These are phyloP conservation scores for Machimus rusticus DNA, from an alignment of 2,888 invertebrate genomes.

Conservation along the genomic window DNA sequence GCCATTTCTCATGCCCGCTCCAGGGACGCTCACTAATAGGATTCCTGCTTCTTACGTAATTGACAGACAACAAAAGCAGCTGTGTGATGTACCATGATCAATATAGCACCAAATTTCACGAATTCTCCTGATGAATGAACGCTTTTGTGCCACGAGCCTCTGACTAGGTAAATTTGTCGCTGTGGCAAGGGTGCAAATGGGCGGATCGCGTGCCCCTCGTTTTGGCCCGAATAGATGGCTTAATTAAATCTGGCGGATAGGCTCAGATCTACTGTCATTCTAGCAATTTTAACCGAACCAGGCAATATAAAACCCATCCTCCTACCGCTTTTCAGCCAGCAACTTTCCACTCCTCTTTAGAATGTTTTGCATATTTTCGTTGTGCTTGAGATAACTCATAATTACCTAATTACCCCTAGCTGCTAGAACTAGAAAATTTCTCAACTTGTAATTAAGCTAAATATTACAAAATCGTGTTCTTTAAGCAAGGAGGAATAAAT, in stretches of 20 bases:
- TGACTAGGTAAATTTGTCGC: background rate
- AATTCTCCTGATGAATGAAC: background rate
- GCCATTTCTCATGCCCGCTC: constrained; percentile 31
- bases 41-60: constrained; percentile 29
- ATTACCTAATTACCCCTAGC: background rate
- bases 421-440: background rate
- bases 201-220: background rate
- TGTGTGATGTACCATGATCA: background rate
- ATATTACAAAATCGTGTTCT: too few relatives aligned
- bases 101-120: background rate
- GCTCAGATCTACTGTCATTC: background rate
- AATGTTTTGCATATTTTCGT: background rate
- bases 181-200: background rate
- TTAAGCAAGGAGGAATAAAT: too few relatives aligned
- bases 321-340: background rate
- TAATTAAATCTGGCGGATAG: background rate
- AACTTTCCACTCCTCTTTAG: background rate
- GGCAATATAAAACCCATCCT: background rate
- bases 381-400: background rate
- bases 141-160: background rate
- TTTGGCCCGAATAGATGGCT: background rate
- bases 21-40: constrained; percentile 17
- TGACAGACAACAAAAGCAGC: constrained; percentile 35
- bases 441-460: background rate
- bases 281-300: background rate